phyloP scores from a whole-genome alignment of 2,888 invertebrate genomes.

The Lottia gigantea region DNA sequence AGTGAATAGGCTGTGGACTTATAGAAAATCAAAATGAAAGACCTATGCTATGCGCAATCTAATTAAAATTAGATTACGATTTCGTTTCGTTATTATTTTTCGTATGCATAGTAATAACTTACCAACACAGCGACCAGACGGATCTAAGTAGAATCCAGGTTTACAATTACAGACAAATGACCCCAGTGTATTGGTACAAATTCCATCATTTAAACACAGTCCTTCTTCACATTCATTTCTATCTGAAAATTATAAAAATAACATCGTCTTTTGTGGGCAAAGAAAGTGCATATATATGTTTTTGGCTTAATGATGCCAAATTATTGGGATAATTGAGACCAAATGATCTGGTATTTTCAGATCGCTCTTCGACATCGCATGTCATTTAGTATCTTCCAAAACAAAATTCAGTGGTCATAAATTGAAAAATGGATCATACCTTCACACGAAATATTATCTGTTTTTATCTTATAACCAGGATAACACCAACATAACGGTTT shows the following conservation, averaged over 20 bases:
- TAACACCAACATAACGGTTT: neutral
- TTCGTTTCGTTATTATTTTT: too few species aligned
- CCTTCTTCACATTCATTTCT: constrained; percentile 35
- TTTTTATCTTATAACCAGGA: neutral
- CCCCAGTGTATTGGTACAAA: constrained; percentile 34
- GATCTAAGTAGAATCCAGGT: constrained; percentile 26
- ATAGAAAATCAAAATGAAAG: too few species aligned
- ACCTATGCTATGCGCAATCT: too few species aligned
- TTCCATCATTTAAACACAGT: constrained; percentile 29
- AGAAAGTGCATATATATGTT: too few species aligned
- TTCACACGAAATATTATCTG: neutral
- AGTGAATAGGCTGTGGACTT: too few species aligned
- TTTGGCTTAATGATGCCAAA: too few species aligned
- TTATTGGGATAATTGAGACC: too few species aligned
- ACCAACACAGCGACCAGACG: constrained; percentile 31
- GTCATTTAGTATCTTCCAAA: neutral
- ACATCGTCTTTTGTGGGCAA: neutral
- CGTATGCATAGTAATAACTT: neutral
- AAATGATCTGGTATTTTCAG: too few species aligned
- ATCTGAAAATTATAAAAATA: constrained; percentile 24
- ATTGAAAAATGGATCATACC: neutral
- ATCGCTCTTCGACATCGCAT: too few species aligned
- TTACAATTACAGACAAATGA: constrained; percentile 32
- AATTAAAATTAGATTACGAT: too few species aligned
- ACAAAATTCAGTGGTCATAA: neutral